Evolutionary conservation across 2,888 invertebrate genomes (phyloP).

Genomic region (Polyommatus icarus): DNA sequence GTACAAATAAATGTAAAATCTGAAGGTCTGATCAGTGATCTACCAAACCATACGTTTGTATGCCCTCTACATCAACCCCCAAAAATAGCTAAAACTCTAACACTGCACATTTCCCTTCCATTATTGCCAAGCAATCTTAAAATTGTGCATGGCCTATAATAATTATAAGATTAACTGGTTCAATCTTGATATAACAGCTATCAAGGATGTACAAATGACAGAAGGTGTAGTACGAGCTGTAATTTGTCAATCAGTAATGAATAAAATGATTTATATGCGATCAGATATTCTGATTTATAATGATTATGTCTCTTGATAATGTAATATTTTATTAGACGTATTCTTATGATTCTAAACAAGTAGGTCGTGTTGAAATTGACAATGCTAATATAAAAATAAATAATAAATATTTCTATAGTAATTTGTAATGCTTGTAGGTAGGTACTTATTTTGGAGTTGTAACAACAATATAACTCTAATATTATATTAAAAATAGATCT

Average conservation of each 20-base stretch:
- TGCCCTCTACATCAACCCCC: no score
- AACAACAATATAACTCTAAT: no score
- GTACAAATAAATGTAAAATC: no score
- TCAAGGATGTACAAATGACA: constrained; percentile 7
- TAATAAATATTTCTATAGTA: neutral
- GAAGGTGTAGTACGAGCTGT: constrained; percentile 5
- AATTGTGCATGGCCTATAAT: neutral
- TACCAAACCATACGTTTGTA: no score
- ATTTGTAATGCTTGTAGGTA: no score
- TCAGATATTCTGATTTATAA: constrained; percentile 18
- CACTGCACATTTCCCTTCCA: no score
- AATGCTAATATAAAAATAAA: neutral
- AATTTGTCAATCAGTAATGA: constrained; percentile 27
- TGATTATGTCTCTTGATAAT: constrained; percentile 16
- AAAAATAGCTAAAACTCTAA: no score
- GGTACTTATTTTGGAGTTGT: no score
- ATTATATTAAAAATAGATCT: no score
- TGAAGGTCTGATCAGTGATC: no score
- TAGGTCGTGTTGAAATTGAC: constrained; percentile 1
- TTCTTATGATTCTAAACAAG: constrained; percentile 7
- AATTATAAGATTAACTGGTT: neutral
- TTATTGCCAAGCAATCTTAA: neutral
- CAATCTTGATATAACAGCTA: neutral
- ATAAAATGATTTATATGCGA: constrained; percentile 23
- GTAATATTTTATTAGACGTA: constrained; percentile 28